Percentiles rank a stretch among this genome's conserved stretches.
phyloP scores from a whole-genome alignment of 2,888 invertebrate genomes.

The Pherbina coryleti region DNA sequence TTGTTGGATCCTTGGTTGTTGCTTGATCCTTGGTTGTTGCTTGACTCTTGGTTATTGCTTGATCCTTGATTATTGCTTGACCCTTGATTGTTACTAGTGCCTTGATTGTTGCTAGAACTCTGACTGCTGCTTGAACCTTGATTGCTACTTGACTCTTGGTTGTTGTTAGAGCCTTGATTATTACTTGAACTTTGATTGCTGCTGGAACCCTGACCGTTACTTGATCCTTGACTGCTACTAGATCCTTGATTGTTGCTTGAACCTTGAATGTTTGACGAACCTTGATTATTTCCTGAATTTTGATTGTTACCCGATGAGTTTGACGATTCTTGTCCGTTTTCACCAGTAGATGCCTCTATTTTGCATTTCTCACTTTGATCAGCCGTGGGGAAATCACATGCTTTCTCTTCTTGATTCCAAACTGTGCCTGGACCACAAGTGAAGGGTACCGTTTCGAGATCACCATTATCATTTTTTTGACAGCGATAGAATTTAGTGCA shows the following conservation, averaged over 20 bases:
- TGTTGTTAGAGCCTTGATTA: background rate
- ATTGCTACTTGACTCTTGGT: background rate
- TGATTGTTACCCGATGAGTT: conserved; percentile 41
- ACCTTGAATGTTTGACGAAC: background rate
- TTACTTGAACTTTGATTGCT: conserved; percentile 25
- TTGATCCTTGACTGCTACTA: background rate
- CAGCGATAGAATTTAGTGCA: conserved; percentile 75
- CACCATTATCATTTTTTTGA: conserved; percentile 68
- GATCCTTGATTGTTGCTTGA: conserved; percentile 2
- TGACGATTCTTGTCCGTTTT: conserved; percentile 45
- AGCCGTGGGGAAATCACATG: conserved; percentile 69
- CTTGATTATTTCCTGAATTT: background rate
- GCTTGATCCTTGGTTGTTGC: background rate
- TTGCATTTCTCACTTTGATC: conserved; percentile 60
- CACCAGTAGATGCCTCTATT: conserved; percentile 38
- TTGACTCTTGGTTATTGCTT: conserved; percentile 23
- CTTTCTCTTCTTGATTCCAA: conserved; percentile 73
- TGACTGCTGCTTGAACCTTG: background rate
- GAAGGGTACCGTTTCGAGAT: conserved; percentile 71
- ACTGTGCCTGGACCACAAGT: conserved; percentile 73
- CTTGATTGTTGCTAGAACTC: background rate
- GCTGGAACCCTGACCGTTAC: conserved; percentile 5
- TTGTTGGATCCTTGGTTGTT: conserved; percentile 8
- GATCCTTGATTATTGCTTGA: conserved; percentile 34
- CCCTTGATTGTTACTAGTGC: conserved; percentile 31